These are phyloP conservation scores for Corythornis vintsioides DNA, from an alignment of 2,113 vertebrate species.

Conservation along the genomic window DNA sequence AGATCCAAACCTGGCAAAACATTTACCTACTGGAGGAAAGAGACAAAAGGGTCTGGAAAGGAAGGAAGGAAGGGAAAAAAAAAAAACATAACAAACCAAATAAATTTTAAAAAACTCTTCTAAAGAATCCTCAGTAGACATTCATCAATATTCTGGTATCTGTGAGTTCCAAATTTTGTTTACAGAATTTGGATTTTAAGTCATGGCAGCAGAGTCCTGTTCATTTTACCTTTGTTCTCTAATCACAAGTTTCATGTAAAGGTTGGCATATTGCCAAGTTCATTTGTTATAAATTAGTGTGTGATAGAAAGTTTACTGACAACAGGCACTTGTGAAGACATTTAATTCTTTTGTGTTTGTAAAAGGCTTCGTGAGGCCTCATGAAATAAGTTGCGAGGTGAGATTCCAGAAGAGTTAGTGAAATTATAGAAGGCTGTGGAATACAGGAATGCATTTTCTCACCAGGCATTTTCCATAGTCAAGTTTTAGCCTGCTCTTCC, in stretches of 20 bases:
- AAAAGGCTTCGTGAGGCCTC: not conserved
- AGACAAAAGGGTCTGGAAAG: no score
- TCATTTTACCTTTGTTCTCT: not conserved
- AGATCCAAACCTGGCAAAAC: not conserved
- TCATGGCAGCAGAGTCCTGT: not conserved
- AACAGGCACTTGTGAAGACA: not conserved
- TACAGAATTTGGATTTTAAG: not conserved
- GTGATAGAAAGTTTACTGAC: not conserved
- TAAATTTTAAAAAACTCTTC: not conserved
- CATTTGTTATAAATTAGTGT: not conserved
- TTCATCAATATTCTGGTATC: not conserved
- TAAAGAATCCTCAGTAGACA: not conserved
- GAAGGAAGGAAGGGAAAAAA: no score
- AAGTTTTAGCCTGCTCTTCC: conserved; percentile 53
- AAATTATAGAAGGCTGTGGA: conserved; percentile 9
- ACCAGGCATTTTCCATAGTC: conserved; percentile 14
- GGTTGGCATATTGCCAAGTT: not conserved
- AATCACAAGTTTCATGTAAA: not conserved
- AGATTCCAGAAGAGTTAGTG: conserved; percentile 26
- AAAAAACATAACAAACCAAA: not conserved
- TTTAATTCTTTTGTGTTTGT: not conserved
- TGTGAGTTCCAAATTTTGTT: not conserved
- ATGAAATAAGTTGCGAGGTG: not conserved
- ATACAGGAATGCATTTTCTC: conserved; percentile 51
- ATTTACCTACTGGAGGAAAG: not conserved